Percentiles rank a stretch among this genome's conserved stretches.
Conservation (phyloP, 1,140 invertebrate genomes). For the Tetragnatha versicolor region DNA sequence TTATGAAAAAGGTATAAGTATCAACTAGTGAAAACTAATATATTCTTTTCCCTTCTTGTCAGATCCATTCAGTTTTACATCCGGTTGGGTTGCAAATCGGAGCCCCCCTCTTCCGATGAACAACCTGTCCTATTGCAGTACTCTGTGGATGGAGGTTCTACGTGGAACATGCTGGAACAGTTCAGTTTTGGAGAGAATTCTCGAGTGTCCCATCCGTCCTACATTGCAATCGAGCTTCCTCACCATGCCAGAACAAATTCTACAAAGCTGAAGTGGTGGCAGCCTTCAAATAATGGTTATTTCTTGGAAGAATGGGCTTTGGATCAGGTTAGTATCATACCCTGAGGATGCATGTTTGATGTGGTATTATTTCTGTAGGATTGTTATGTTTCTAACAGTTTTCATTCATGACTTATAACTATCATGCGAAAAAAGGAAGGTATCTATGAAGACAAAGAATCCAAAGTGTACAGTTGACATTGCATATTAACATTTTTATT, state of each 20-base stretch:
- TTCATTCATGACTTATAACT: no score
- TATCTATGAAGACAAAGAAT: no score
- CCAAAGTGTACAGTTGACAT: no score
- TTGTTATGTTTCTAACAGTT: no score
- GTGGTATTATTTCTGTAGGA: no score
- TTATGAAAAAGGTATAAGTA: background rate
- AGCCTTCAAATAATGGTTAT: conserved; percentile 63
- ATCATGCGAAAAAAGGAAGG: no score
- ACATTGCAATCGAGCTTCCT: conserved; percentile 52
- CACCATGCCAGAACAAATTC: conserved; percentile 53
- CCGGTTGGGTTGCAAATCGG: conserved; percentile 59
- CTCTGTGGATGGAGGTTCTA: conserved; percentile 64
- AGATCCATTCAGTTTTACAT: conserved; percentile 64
- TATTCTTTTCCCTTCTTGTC: conserved; percentile 1
- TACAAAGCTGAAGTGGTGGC: conserved; percentile 64
- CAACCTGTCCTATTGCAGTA: conserved; percentile 64
- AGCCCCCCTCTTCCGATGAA: conserved; percentile 55
- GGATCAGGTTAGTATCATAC: conserved; percentile 54
- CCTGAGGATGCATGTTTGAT: no score
- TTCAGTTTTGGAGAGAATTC: conserved; percentile 61
- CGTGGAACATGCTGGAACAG: conserved; percentile 64
- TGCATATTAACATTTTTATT: no score
- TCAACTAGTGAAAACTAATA: background rate
- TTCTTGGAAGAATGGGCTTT: conserved; percentile 60
- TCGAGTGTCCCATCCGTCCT: conserved; percentile 37